These are phyloP conservation scores for Epiblema foenella DNA, from an alignment of 2,888 invertebrate species.

Conservation along the genomic window DNA sequence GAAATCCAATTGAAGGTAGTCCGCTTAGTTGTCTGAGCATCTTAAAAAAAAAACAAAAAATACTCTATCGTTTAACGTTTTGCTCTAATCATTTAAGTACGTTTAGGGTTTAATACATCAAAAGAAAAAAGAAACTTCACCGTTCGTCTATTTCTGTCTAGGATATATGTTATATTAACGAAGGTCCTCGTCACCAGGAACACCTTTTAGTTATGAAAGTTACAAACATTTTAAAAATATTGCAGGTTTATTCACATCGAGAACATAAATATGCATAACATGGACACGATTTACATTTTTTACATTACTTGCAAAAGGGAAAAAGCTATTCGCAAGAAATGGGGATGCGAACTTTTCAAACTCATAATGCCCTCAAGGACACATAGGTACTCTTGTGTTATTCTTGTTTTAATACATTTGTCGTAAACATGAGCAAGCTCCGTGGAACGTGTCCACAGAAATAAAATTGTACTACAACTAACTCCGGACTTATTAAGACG, in stretches of 20 bases:
- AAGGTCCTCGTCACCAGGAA: too few relatives aligned
- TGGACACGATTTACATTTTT: background rate
- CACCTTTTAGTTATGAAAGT: too few relatives aligned
- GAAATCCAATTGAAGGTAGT: constrained; percentile 88
- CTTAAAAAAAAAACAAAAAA: constrained; percentile 53
- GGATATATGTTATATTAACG: too few relatives aligned
- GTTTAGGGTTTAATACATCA: too few relatives aligned
- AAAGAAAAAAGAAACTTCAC: too few relatives aligned
- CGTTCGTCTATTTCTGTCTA: too few relatives aligned
- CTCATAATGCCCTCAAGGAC: too few relatives aligned
- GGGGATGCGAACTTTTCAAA: constrained; percentile 4
- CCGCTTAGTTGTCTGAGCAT: constrained; percentile 71
- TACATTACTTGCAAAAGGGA: background rate
- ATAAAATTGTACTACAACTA: constrained; percentile 18
- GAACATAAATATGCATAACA: background rate
- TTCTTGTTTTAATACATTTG: constrained; percentile 18
- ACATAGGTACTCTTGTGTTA: background rate
- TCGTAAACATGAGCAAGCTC: constrained; percentile 7
- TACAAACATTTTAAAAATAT: background rate
- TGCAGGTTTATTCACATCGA: background rate
- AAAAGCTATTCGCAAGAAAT: background rate
- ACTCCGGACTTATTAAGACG: background rate
- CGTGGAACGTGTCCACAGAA: constrained; percentile 17
- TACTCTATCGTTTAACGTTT: background rate
- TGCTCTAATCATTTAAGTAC: background rate